Evolutionary conservation across 1,140 invertebrate species (phyloP), one percentile per base, ranked within the genome.

Genomic region (Saccostrea glomerata): DNA sequence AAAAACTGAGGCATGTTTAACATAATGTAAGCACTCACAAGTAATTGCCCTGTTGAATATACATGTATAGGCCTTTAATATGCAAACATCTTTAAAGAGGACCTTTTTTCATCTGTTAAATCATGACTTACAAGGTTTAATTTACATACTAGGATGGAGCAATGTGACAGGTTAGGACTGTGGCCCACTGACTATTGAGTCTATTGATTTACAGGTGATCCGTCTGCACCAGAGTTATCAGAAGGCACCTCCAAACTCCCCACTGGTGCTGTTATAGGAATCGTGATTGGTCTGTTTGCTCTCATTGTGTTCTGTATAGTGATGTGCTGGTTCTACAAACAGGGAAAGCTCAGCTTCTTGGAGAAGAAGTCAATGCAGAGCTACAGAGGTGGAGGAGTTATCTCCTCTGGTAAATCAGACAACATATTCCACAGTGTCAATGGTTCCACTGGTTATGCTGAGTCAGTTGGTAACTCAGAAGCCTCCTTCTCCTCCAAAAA

Each of bases 191-290:
- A 9, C 20, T 77, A 36, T 5, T 30, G 15, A 23, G n/a, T 84
- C 5, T 84, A 30, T 56, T 84, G 40, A 55, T 25, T 84, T 47
- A 40, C 55, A 89, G 88, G 89, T 84, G 87, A 88, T 25, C 89
- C 89, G 17, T 73, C 87, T 88, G 89, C 89, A 13, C 89, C 89
- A 15, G 89, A 70, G 40, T 23, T 82, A 58, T 36, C 77, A 15
- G 86, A 90, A 70, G 84, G 86, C 17, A 82, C 30, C 11, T 88
- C 86, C 11, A 54, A 77, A n/a, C 60, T 90, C n/a, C 77, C 89
- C 47, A 84, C 87, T 25, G 89, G 89, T 1, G 87, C 89, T 23
- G 87, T 90, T 12, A 73, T 90, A 5, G 89, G 89, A 7, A 90
- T 90, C 73, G 87, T 90, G n/a, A 25, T 90, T 5, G 89, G 84